phyloP scores from a whole-genome alignment of 1,140 invertebrate species.

The Galleria mellonella region DNA sequence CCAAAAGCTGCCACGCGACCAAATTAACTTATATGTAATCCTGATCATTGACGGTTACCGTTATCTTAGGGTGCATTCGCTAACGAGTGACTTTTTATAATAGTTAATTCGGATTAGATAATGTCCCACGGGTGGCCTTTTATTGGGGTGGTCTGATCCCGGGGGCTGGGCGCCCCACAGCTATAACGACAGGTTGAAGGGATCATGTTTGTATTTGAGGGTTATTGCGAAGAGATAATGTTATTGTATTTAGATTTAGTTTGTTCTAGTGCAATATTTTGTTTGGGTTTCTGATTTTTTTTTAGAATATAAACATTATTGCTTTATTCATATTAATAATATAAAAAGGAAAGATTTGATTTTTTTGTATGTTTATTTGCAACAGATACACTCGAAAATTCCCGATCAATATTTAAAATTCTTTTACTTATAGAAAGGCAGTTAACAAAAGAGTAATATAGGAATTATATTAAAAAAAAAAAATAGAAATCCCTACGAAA shows the following conservation, averaged over 20 bases:
- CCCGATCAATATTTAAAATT: too few species aligned
- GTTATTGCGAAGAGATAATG: conserved; percentile 1
- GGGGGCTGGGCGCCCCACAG: conserved; percentile 19
- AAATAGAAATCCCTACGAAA: too few species aligned
- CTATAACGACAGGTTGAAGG: conserved; percentile 31
- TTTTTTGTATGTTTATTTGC: too few species aligned
- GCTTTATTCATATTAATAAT: conserved; percentile 1
- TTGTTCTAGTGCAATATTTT: not conserved
- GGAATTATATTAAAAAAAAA: too few species aligned
- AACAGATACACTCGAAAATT: too few species aligned
- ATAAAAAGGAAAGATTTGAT: not conserved
- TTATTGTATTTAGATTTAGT: conserved; percentile 19
- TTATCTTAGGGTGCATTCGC: conserved; percentile 50
- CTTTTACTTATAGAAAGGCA: too few species aligned
- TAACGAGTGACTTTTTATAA: conserved; percentile 35
- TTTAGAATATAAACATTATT: not conserved
- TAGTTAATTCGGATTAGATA: conserved; percentile 49
- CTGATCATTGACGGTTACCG: conserved; percentile 35
- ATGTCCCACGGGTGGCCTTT: conserved; percentile 55
- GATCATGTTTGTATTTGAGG: conserved; percentile 16
- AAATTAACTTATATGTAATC: conserved; percentile 65
- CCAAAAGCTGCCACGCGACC: conserved; percentile 47
- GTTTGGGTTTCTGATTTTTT: not conserved
- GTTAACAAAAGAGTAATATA: too few species aligned
- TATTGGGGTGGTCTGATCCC: conserved; percentile 4